Evolutionary conservation across 2,888 invertebrate genomes (phyloP), one percentile per base, ranked within the genome.

Genomic region (Eugnorisma glareosa): DNA sequence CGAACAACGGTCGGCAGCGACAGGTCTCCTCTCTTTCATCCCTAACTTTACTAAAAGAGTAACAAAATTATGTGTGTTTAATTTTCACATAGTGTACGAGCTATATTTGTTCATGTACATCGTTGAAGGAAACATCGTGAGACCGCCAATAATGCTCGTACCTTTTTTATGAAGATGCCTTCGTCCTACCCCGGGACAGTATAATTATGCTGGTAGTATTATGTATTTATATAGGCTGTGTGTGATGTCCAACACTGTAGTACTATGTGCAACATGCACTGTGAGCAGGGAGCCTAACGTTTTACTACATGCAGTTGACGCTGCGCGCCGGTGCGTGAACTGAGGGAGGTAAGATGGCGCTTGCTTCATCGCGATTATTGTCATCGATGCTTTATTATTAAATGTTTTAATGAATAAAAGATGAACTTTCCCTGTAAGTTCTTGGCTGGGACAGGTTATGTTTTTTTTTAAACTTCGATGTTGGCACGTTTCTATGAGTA

Each of bases 261-360:
- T 43, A 1, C 3, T 8, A 43, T 57, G 59, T 77, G 63, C 63
- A 40, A 48, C 61, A 75, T 54, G 64, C 43, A 31, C 71, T 71
- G 75, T 85, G 75, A 73, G 69, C 54, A 45, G 64, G 70, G 83
- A 13, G n/a, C 40, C 67, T 86, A 75, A 75, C 73, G 28, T 73
- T 61, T 40, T 57, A 63, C 75, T 67, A 73, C 69, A 63, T 77
- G 82, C 79, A 88, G 77, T 73, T 75, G 75, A 81, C 75, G 75
- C 70, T 69, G 63, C 59, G 85, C 79, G 13, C 35, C 79, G 77
- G 28, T 81, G 89, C 87, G 89, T 88, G 86, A 78, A 79, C 73
- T 69, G 67, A 13, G 67, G 2, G 59, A 31, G 37, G 11, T 86
- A 88, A 77, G 37, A 70, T 76, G 79, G 43, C 72, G 77, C 75